Evolutionary conservation across 1,140 invertebrate species (phyloP).

Genomic region (Leptinotarsa defecta): DNA sequence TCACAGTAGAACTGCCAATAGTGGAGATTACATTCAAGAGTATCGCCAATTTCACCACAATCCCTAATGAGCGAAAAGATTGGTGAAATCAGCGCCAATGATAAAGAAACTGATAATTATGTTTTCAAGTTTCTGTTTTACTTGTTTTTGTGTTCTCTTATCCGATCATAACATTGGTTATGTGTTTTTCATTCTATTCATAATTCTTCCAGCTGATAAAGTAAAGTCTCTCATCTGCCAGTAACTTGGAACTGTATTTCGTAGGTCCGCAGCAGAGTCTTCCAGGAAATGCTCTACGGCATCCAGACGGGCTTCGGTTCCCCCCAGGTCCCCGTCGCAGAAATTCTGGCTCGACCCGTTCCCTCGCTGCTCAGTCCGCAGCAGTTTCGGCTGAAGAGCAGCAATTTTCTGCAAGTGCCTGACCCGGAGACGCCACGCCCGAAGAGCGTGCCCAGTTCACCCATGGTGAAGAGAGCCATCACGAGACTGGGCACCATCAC

Average conservation of each 20-base stretch:
- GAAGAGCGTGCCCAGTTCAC: constrained; percentile 90
- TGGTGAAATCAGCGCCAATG: too few relatives aligned
- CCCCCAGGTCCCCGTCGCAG: constrained; percentile 87
- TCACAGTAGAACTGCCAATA: too few relatives aligned
- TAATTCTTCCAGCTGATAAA: too few relatives aligned
- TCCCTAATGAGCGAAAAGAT: too few relatives aligned
- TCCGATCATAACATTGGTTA: too few relatives aligned
- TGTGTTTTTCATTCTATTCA: too few relatives aligned
- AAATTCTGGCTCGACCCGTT: constrained; percentile 81
- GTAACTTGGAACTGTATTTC: not conserved
- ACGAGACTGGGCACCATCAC: constrained; percentile 86
- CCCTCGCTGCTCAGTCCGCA: constrained; percentile 82
- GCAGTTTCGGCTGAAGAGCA: constrained; percentile 79
- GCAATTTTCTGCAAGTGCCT: constrained; percentile 80
- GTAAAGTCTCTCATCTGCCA: not conserved
- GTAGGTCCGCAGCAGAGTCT: constrained; percentile 69
- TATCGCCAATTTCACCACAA: too few relatives aligned
- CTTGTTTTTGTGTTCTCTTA: too few relatives aligned
- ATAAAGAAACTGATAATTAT: too few relatives aligned
- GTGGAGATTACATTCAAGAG: too few relatives aligned
- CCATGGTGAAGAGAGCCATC: constrained; percentile 93
- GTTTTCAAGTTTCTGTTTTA: too few relatives aligned
- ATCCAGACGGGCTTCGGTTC: constrained; percentile 93
- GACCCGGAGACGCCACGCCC: constrained; percentile 66
- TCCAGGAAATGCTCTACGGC: constrained; percentile 94